These are phyloP conservation scores for Stegodyphus dumicola DNA, from an alignment of 1,140 invertebrate species.

Conservation along the genomic window DNA sequence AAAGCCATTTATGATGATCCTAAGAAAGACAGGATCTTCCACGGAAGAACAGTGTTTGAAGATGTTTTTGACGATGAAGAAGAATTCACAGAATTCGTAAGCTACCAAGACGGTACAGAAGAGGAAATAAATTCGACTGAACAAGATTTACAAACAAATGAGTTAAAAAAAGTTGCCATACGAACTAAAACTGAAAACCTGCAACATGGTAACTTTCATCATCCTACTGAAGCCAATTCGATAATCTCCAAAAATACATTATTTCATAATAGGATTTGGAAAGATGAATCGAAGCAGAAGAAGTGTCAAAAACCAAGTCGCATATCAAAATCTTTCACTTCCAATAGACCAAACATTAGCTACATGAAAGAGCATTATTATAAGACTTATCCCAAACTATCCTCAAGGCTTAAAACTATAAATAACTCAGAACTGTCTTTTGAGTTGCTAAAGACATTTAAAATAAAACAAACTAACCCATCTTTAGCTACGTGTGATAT, in stretches of 20 bases:
- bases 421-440: background rate
- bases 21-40: background rate
- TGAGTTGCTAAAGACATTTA: conserved; percentile 27
- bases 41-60: conserved; percentile 19
- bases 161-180: background rate
- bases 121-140: conserved; percentile 48
- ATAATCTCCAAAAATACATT: no score
- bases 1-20: conserved; percentile 24
- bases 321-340: conserved; percentile 38
- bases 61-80: conserved; percentile 45
- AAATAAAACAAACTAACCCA: conserved; percentile 8
- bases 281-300: background rate
- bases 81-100: conserved; percentile 31
- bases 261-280: background rate
- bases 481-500: conserved; percentile 6
- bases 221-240: background rate
- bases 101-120: conserved; percentile 37
- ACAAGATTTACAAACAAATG: background rate
- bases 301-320: conserved; percentile 1
- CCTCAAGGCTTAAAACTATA: background rate
- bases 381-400: conserved; percentile 38
- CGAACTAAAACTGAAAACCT: background rate
- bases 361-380: background rate
- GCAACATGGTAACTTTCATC: background rate
- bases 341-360: background rate